phyloP scores from a whole-genome alignment of 2,888 invertebrate species.

The Ceriagrion tenellum region DNA sequence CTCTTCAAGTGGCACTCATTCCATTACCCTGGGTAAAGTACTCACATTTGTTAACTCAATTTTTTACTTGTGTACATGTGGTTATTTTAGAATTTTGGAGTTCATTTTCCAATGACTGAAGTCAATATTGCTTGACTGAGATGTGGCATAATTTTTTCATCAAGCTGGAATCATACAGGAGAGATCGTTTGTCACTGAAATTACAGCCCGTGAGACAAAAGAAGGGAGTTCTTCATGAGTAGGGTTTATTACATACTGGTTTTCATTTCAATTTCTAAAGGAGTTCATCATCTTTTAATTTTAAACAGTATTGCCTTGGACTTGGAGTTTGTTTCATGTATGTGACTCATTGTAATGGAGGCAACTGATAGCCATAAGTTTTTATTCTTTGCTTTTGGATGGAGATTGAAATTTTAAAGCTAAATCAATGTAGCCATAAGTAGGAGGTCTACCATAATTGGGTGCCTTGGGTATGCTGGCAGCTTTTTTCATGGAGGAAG shows the following conservation, averaged over 20 bases:
- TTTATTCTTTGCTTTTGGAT: not conserved
- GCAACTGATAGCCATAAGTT: not conserved
- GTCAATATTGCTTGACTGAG: too few species aligned
- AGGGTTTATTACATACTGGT: not conserved
- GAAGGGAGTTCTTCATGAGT: conserved; percentile 11
- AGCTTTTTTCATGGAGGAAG: conserved; percentile 47
- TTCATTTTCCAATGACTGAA: too few species aligned
- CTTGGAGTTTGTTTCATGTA: not conserved
- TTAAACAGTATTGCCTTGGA: too few species aligned
- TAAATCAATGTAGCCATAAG: conserved; percentile 28
- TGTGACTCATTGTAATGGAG: not conserved
- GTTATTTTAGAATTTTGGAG: too few species aligned
- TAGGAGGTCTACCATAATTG: not conserved
- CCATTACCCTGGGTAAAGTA: too few species aligned
- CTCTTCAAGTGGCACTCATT: too few species aligned
- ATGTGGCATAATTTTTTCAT: not conserved
- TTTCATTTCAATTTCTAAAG: not conserved
- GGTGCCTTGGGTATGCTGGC: conserved; percentile 62
- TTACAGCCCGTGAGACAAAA: not conserved
- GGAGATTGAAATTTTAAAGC: not conserved
- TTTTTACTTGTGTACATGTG: too few species aligned
- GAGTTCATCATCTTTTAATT: not conserved
- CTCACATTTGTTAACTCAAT: too few species aligned
- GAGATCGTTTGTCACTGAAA: not conserved
- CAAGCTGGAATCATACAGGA: not conserved